Evolutionary conservation across 2,113 vertebrate genomes (phyloP), one percentile per base, ranked within the genome.

Genomic region (Salvator merianae): DNA sequence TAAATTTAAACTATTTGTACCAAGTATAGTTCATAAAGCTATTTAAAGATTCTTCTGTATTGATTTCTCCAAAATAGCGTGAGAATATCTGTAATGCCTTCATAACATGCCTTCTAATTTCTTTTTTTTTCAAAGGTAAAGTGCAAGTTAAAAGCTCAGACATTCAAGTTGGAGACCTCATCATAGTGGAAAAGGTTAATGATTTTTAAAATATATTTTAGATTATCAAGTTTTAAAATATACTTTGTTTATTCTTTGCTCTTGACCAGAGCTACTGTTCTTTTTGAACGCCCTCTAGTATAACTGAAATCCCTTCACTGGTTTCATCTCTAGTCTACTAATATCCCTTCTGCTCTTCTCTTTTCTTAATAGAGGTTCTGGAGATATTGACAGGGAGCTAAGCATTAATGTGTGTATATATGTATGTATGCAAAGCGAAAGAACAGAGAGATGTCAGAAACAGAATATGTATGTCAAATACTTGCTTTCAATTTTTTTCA

Each of bases 121-220:
- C 87, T 95, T 89, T 12, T 95, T 92, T 86, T 91, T 89, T 95
- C 89, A 74, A 94, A 99, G 99, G 98, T 94, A 98, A 99, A 97
- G 95, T 98, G 87, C 98, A 98, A 95, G 97, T 99, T 90, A 98
- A 99, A 95, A 99, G 99, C 95, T 99, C 98, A 93, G 98, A 99
- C 95, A 99, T 99, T 90, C 98, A 98, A 96, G 98, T 99, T 87
- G 99, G 99, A 95, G 98, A 99, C 95, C 96, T 99, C 95, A 98
- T 99, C 95, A 97, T 99, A 88, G 98, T 99, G 83, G 98, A 99
- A 93, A 99, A 99, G 99, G 99, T 99, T 94, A 95, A 88, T 94
- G 88, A 86, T 77, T 95, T 91, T 91, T 71, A 86, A 93, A 90
- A 88, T 83, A 70, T 63, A 63, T 78, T 77, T 47, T 79, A 50